These are phyloP conservation scores for Schizotus pectinicornis DNA, from an alignment of 2,888 invertebrate species.

Conservation along the genomic window DNA sequence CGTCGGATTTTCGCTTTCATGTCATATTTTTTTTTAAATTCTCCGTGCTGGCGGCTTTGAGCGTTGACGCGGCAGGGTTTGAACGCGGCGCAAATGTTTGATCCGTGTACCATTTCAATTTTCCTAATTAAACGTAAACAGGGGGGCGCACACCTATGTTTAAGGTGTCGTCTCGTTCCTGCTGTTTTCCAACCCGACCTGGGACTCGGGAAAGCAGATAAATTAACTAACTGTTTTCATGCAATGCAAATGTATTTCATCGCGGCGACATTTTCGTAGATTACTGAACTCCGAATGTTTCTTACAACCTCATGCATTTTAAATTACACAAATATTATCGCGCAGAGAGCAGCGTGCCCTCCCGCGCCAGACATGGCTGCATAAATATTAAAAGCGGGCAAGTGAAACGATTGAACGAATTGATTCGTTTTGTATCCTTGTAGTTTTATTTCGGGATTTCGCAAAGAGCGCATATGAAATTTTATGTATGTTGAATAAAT, in stretches of 20 bases:
- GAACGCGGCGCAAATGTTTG: no score
- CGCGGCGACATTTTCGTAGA: not conserved
- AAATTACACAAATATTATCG: conserved; percentile 4
- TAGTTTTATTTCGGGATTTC: conserved; percentile 19
- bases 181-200: not conserved
- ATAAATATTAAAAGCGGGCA: conserved; percentile 24
- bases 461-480: conserved; percentile 14
- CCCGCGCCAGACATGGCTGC: not conserved
- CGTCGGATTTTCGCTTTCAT: no score
- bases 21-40: no score
- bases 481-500: conserved; percentile 17
- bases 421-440: conserved; percentile 22
- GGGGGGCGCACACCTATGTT: not conserved
- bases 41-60: no score
- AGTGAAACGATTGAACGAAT: conserved; percentile 20
- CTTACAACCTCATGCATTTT: not conserved
- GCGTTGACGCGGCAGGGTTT: no score
- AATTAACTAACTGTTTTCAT: not conserved
- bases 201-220: not conserved
- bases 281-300: not conserved
- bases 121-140: not conserved
- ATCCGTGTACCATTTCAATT: not conserved
- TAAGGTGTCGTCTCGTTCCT: no score
- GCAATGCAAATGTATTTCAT: conserved; percentile 2
- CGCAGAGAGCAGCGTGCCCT: not conserved